Conservation (phyloP, 2,797 vertebrate genomes). For the Lagodon rhomboides region DNA sequence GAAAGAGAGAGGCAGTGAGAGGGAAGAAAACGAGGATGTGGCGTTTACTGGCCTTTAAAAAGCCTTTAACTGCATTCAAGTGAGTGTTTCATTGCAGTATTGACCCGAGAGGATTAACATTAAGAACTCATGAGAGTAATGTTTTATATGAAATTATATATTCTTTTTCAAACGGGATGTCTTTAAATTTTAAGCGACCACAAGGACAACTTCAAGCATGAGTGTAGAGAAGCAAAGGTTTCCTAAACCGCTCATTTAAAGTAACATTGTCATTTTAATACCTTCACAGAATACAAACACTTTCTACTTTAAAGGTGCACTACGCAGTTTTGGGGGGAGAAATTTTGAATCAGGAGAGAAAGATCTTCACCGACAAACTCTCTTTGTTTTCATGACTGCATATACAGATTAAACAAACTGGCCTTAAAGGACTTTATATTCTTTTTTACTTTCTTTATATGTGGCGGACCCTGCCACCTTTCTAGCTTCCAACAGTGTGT, state of each 20-base stretch:
- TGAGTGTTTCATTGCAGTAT: conserved; percentile 72
- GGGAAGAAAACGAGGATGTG: conserved; percentile 44
- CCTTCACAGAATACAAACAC: conserved; percentile 10
- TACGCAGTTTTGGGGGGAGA: too few species aligned
- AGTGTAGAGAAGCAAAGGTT: conserved; percentile 27
- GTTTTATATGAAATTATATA: conserved; percentile 53
- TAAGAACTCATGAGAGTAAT: conserved; percentile 64
- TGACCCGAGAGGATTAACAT: conserved; percentile 75
- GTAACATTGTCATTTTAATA: conserved; percentile 12
- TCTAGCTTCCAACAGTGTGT: too few species aligned
- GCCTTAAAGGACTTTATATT: too few species aligned
- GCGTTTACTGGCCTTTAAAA: conserved; percentile 71
- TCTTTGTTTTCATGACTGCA: too few species aligned
- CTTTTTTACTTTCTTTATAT: too few species aligned
- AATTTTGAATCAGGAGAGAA: too few species aligned
- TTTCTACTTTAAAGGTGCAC: not conserved
- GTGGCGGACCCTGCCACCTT: too few species aligned
- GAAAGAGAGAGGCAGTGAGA: conserved; percentile 31
- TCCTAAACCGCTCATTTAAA: conserved; percentile 6
- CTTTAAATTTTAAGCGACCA: conserved; percentile 43
- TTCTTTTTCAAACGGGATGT: conserved; percentile 39
- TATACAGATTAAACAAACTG: too few species aligned
- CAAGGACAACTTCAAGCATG: conserved; percentile 47
- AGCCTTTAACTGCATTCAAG: conserved; percentile 68
- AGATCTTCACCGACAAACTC: too few species aligned